Base-by-base conservation (phyloP, 1,140 invertebrate species). In the Cydia splendana region DNA sequence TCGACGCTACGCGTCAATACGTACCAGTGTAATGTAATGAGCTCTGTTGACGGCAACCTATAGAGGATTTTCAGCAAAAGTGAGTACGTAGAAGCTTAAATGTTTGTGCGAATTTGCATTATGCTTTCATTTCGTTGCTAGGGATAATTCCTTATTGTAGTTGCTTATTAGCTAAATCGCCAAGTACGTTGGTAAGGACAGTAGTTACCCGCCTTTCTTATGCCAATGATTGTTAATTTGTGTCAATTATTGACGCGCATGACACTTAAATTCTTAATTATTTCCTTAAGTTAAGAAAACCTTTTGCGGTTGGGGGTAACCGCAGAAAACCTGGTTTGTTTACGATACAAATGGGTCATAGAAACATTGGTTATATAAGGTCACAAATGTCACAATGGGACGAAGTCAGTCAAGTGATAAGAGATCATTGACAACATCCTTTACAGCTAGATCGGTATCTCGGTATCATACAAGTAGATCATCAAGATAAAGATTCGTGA, bases 61-160 rank as follows among this genome's bases (percentile, higher is more conserved):
- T 18, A 78, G 65, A 65, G 65, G 57, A 83, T 85, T 86, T 87
- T 87, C 85, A 87, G 83, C 79, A 62, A 82, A 82, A 84, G 87
- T 88, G 83, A 87, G 87, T 88, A 84, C 74, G 73, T 76, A 57
- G 10, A 42, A 51, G 65, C 51, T 79, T 73, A 34, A 71, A 57
- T 79, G 75, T 77, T 77, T 77, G 79, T 81, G 76, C 77, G 77
- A 69, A 77, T 76, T 69, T 75, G 73, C 78, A 69, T 80, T 77
- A 53, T 51, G 76, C 78, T 78, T 77, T 65, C 65, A 75, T 38
- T 57, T 71, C 18, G 13, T 48, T 74, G 71, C 42, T 45, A 42
- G 10, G 7, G 42, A 20, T 20, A 1, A 34, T 28, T 51, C 13
- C 2, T 15, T 51, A 20, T 13, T 13, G 13, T 12, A 57, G 15